A percentile compares a stretch with the other conserved stretches of the same genome.
Conservation (phyloP, 2,888 invertebrate species). For the Cactoblastis cactorum region DNA sequence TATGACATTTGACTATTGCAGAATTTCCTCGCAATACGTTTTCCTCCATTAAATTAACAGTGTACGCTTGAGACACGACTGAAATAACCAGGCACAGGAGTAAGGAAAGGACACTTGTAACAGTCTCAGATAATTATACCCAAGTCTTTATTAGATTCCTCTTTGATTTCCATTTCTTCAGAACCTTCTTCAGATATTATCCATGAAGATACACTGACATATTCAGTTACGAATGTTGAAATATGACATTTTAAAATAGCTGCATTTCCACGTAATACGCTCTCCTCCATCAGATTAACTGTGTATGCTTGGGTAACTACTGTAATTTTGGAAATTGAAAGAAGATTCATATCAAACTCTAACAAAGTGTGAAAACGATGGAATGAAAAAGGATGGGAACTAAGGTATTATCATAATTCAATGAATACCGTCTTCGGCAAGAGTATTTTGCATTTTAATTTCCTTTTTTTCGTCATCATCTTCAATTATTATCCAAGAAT, state of each 20-base stretch:
- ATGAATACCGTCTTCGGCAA: constrained; percentile 51
- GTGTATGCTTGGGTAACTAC: constrained; percentile 94
- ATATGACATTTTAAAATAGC: constrained; percentile 95
- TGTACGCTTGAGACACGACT: constrained; percentile 94
- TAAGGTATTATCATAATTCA: background rate
- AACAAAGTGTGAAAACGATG: background rate
- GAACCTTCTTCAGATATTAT: constrained; percentile 85
- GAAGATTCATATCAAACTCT: background rate
- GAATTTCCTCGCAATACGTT: constrained; percentile 94
- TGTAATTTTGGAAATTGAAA: constrained; percentile 59
- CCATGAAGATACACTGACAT: constrained; percentile 92
- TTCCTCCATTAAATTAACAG: constrained; percentile 94
- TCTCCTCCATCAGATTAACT: constrained; percentile 94
- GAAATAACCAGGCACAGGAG: constrained; percentile 55
- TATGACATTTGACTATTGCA: constrained; percentile 94
- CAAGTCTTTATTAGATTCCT: constrained; percentile 53
- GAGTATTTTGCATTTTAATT: constrained; percentile 51
- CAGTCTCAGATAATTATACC: constrained; percentile 41
- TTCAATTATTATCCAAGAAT: constrained; percentile 88
- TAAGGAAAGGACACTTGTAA: constrained; percentile 20
- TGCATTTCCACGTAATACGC: constrained; percentile 92
- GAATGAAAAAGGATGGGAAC: constrained; percentile 30
- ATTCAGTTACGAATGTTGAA: constrained; percentile 95
- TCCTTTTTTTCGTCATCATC: constrained; percentile 53
- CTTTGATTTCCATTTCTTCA: constrained; percentile 69